Evolutionary conservation across 2,797 vertebrate species (phyloP).

Genomic region (Coreius guichenoti): DNA sequence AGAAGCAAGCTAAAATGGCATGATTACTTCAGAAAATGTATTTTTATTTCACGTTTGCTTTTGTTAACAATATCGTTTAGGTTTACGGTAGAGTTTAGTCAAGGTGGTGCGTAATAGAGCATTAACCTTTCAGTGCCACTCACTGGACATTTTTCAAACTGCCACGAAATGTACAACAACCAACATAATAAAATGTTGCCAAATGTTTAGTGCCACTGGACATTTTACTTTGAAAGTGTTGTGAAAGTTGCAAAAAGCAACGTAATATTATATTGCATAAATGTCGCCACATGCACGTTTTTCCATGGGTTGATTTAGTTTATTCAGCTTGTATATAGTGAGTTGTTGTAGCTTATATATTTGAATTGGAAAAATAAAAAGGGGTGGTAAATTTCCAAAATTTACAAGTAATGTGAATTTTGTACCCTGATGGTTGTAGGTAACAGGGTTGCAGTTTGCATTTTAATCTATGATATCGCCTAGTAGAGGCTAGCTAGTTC

Average conservation of each 20-base stretch:
- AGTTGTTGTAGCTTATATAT: background rate
- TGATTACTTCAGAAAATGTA: background rate
- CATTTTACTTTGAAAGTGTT: background rate
- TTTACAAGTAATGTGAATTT: background rate
- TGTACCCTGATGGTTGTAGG: background rate
- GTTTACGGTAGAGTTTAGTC: background rate
- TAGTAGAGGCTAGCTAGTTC: background rate
- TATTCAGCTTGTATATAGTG: background rate
- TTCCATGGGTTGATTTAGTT: background rate
- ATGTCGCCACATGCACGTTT: background rate
- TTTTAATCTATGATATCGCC: background rate
- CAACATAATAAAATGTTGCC: background rate
- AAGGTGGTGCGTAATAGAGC: background rate
- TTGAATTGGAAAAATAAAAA: background rate
- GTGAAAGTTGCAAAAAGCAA: background rate
- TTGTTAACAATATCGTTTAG: background rate
- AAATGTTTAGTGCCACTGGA: constrained; percentile 6
- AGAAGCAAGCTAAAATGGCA: too few species aligned
- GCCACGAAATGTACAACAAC: background rate
- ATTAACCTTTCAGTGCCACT: background rate
- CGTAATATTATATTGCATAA: background rate
- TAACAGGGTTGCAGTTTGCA: background rate
- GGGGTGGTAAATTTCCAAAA: background rate
- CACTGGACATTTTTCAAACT: background rate
- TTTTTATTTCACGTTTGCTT: background rate